Evolutionary conservation across 1,140 invertebrate species (phyloP), one percentile per base, ranked within the genome.

Genomic region (Vanessa atalanta): DNA sequence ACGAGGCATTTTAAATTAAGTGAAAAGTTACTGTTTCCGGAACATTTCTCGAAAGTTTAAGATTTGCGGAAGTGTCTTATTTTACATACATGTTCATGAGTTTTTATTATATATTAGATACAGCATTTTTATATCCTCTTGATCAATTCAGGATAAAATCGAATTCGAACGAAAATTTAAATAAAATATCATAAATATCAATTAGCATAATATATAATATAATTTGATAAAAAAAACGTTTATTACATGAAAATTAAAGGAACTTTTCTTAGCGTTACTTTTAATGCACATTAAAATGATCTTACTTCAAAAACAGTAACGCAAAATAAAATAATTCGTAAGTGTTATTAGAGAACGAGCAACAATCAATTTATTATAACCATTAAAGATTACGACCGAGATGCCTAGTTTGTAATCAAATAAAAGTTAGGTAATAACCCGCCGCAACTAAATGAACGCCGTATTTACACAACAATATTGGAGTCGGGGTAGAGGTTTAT

Each of bases 401-500:
- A 69, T 57, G 60, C 65, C 60, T 70, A 75, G 73, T 72, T 72
- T 76, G 70, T 76, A 76, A 72, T 76, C 70, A 72, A 70, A 76
- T 76, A 72, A 76, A 76, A 76, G 75, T 76, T 76, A 69, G 66
- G 65, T 72, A 76, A 76, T 76, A 76, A 72, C 70, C 70, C 60
- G 72, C 66, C 50, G 72, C 66, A 74, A 69, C 72, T 74, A 74
- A 74, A 74, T 65, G 72, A 73, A 65, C 66, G 50, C 48, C 50
- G 72, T 74, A 74, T 74, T 74, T 74, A 74, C 55, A 74, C 72
- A 74, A 55, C 66, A 69, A 65, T 63, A 55, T 37, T 66, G 57
- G 66, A 55, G 61, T 53, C 55, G 61, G 61, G 70, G 57, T 14
- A 61, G 57, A 37, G 57, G 57, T 61, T 31, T 61, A 61, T 61